Conservation (phyloP, 2,797 vertebrate species). For the Heliangelus exortis region DNA sequence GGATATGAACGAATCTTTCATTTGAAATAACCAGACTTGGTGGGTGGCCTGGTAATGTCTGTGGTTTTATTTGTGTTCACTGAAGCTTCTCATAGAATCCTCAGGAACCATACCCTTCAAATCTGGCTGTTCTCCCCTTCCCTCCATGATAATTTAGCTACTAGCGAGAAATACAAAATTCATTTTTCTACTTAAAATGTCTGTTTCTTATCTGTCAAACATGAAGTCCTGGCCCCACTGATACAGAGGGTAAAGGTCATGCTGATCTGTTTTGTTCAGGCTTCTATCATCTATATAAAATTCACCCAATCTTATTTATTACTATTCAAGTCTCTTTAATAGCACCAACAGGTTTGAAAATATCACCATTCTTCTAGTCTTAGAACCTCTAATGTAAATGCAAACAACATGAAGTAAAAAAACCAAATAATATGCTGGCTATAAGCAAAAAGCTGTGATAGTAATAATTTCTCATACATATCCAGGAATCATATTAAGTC, state of each 20-base stretch:
- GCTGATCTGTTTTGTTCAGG: neutral
- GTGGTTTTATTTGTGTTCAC: neutral
- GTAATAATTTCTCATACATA: neutral
- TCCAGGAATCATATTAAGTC: conserved; percentile 21
- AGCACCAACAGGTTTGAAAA: neutral
- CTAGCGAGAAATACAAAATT: neutral
- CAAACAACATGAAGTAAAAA: neutral
- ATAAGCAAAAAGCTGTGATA: neutral
- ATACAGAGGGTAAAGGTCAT: neutral
- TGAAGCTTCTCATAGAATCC: neutral
- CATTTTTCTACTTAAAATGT: neutral
- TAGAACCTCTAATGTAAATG: neutral
- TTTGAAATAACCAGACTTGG: neutral
- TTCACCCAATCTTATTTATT: neutral
- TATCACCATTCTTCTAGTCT: neutral
- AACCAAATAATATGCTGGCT: neutral
- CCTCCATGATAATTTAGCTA: neutral
- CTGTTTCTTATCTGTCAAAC: neutral
- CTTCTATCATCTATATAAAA: neutral
- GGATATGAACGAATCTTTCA: neutral
- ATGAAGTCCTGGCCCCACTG: neutral
- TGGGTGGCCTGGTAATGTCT: neutral
- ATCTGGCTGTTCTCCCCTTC: neutral
- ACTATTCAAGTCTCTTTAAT: neutral
- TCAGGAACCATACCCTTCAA: neutral